These are phyloP conservation scores for Drosophila mulleri DNA, from an alignment of 2,888 invertebrate genomes.

Conservation along the genomic window DNA sequence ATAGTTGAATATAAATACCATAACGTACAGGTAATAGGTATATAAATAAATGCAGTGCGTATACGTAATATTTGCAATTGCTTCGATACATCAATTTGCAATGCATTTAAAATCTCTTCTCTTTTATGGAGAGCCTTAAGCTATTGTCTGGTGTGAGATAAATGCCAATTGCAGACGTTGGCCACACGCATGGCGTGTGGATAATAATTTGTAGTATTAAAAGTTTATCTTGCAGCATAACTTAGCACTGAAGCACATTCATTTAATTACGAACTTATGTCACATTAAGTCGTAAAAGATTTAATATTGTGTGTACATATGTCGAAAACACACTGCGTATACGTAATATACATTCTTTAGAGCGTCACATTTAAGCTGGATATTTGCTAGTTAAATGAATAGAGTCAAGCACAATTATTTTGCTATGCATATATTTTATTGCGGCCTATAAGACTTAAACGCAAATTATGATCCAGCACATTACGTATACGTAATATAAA, in stretches of 20 bases:
- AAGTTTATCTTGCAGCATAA: background rate
- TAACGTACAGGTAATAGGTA: background rate
- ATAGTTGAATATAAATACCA: background rate
- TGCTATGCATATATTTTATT: too few relatives aligned
- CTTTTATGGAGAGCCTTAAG: background rate
- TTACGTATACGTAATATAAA: background rate
- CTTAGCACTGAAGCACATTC: too few relatives aligned
- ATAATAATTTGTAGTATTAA: background rate
- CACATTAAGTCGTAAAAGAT: too few relatives aligned
- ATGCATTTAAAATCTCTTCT: background rate
- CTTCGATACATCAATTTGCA: background rate
- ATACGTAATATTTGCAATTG: background rate
- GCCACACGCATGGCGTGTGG: background rate
- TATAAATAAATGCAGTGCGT: too few relatives aligned
- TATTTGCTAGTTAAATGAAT: background rate
- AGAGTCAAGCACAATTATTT: too few relatives aligned
- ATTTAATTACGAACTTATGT: background rate
- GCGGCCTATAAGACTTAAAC: background rate
- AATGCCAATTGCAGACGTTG: background rate
- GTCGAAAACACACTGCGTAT: background rate
- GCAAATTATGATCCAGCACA: background rate
- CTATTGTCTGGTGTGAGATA: background rate
- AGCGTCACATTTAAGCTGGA: too few relatives aligned
- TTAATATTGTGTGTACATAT: background rate
- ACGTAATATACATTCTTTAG: background rate